Evolutionary conservation across 2,888 invertebrate genomes (phyloP), one percentile per base, ranked within the genome.

Genomic region (Chymomyza fuscimana): DNA sequence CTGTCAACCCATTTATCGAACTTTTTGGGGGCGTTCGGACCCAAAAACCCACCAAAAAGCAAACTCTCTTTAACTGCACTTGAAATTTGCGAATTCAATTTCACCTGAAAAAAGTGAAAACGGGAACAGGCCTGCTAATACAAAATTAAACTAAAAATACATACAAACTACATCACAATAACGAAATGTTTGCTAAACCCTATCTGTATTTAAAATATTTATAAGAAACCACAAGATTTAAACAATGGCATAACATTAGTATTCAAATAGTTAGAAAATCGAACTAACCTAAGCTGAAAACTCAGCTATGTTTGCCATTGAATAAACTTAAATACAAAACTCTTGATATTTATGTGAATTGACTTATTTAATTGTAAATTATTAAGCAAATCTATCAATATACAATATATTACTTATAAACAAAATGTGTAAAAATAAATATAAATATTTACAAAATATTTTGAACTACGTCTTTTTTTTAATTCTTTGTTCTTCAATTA

Each of bases 341-440:
- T 69, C 64, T 69, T 62, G 64, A 81, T 74, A 84, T 84, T 65
- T 70, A 76, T 80, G 85, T 81, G 82, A 84, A 80, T 82, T 81
- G 80, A 75, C 80, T 76, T 71, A 76, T 79, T 84, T 78, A 74
- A 80, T 80, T 87, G 78, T 84, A 86, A 71, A 81, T 77, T 73
- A 74, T 68, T 29, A 67, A 63, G 22, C 66, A 72, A 76, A 67
- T 78, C 74, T 70, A 69, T 76, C 72, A 65, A 72, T 77, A 74
- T 69, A 69, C 72, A 81, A 77, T 68, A 61, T 61, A 40, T 40
- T 54, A 22, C 16, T 32, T 7, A 61, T 61, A 16, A 61, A 22
- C 10, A 29, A 72, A 72, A 78, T 77, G 69, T 61, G 74, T 77
- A 74, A 77, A 74, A 77, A 80, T 80, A 72, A 54, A 77, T 66